Evolutionary conservation across 2,113 vertebrate genomes (phyloP).

Genomic region (rat (Rattus norvegicus)): DNA sequence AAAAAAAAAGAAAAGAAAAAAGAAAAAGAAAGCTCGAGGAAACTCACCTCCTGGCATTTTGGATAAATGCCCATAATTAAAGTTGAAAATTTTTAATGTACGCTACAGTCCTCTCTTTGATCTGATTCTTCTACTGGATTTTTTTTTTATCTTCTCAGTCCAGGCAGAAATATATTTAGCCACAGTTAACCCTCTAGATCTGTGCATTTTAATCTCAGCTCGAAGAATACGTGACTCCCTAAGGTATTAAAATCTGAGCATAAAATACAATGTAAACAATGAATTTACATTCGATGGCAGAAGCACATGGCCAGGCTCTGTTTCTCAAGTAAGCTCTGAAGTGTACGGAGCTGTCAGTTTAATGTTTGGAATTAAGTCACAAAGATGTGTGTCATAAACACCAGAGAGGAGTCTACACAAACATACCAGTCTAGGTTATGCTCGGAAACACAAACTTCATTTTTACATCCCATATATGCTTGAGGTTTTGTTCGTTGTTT

Average conservation of each 20-base stretch:
- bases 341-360: not conserved
- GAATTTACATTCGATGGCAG: not conserved
- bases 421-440: not conserved
- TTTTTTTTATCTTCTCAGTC: not conserved
- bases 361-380: not conserved
- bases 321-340: not conserved
- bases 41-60: not conserved
- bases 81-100: not conserved
- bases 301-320: not conserved
- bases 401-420: not conserved
- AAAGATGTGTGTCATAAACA: not conserved
- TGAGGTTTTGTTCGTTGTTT: not conserved
- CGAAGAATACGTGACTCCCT: not conserved
- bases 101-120: not conserved
- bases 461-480: not conserved
- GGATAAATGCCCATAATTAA: not conserved
- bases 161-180: slow-evolving; percentile 4
- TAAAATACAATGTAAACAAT: not conserved
- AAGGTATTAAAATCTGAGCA: not conserved
- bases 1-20: not conserved
- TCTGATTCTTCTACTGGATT: not conserved
- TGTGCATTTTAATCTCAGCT: not conserved
- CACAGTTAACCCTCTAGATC: not conserved
- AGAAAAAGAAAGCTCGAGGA: slow-evolving; percentile 15
- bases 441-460: not conserved